Evolutionary conservation across 1,140 invertebrate species (phyloP).

Genomic region (Trichonephila inaurata): DNA sequence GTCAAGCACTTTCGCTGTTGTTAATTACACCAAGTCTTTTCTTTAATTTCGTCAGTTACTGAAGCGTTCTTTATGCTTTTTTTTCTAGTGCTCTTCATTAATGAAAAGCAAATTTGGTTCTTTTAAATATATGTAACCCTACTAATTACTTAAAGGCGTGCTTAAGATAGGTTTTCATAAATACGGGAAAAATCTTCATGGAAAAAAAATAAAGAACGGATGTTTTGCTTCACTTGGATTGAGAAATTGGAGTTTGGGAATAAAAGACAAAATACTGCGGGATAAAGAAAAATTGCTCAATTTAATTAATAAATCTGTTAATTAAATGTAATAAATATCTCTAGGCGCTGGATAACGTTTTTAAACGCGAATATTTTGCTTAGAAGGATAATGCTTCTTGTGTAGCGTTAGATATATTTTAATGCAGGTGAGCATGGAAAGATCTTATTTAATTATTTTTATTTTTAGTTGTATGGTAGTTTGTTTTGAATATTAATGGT

Average conservation of each 20-base stretch:
- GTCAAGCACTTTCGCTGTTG: slow-evolving; percentile 17
- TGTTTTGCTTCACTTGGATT: not conserved
- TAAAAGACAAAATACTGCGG: not conserved
- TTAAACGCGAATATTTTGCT: not conserved
- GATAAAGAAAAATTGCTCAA: not conserved
- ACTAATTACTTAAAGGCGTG: slow-evolving; percentile 35
- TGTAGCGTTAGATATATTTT: not conserved
- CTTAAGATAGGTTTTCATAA: not conserved
- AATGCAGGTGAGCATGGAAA: too few relatives aligned
- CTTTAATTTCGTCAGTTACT: slow-evolving; percentile 60
- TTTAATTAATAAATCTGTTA: slow-evolving; percentile 21
- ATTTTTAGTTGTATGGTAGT: too few relatives aligned
- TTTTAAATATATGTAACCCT: slow-evolving; percentile 43
- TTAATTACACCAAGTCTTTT: slow-evolving; percentile 47
- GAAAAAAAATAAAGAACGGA: not conserved
- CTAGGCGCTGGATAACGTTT: not conserved
- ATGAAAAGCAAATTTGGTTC: slow-evolving; percentile 48
- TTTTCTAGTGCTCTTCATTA: slow-evolving; percentile 42
- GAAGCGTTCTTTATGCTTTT: slow-evolving; percentile 53
- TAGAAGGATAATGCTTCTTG: not conserved
- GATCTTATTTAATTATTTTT: too few relatives aligned
- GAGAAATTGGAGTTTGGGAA: not conserved
- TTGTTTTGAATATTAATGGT: too few relatives aligned
- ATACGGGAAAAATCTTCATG: not conserved
- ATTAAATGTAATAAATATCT: not conserved